Evolutionary conservation across 2,888 invertebrate genomes (phyloP).

Genomic region (Chrysodeixis includens): DNA sequence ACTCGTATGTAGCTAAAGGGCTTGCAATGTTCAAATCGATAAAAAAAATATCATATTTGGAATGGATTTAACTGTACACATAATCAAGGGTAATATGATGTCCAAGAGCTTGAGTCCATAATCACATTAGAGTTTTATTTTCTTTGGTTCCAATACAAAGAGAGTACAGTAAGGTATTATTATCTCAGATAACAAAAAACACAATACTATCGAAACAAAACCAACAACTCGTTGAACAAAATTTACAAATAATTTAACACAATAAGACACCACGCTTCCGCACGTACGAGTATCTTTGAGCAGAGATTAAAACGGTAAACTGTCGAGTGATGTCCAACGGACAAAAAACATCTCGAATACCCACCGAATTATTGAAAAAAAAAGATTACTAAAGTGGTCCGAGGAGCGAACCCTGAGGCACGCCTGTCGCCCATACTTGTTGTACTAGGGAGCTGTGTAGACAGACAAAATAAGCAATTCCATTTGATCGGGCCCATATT

Average conservation of each 20-base stretch:
- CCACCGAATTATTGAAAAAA: constrained; percentile 78
- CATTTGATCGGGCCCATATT: constrained; percentile 87
- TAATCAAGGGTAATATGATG: background rate
- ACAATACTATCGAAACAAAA: constrained; percentile 44
- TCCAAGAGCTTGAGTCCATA: background rate
- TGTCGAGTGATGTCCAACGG: constrained; percentile 68
- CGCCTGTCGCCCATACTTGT: constrained; percentile 81
- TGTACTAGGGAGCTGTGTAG: constrained; percentile 85
- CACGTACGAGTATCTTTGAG: constrained; percentile 73
- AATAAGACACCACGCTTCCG: constrained; percentile 74
- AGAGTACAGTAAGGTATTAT: constrained; percentile 18
- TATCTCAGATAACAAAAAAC: constrained; percentile 26
- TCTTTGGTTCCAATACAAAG: constrained; percentile 3
- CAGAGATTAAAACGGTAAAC: constrained; percentile 81
- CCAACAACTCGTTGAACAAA: constrained; percentile 59
- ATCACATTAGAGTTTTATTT: constrained; percentile 3
- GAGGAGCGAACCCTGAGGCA: constrained; percentile 76
- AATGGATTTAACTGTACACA: background rate
- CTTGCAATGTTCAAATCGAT: too few relatives aligned
- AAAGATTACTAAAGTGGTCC: constrained; percentile 74
- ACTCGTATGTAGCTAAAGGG: too few relatives aligned
- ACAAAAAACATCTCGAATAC: constrained; percentile 77
- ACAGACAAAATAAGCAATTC: constrained; percentile 89
- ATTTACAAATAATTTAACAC: constrained; percentile 75
- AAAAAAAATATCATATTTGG: too few relatives aligned